Conservation (phyloP, 2,797 vertebrate species). For the Setipinna tenuifilis region DNA sequence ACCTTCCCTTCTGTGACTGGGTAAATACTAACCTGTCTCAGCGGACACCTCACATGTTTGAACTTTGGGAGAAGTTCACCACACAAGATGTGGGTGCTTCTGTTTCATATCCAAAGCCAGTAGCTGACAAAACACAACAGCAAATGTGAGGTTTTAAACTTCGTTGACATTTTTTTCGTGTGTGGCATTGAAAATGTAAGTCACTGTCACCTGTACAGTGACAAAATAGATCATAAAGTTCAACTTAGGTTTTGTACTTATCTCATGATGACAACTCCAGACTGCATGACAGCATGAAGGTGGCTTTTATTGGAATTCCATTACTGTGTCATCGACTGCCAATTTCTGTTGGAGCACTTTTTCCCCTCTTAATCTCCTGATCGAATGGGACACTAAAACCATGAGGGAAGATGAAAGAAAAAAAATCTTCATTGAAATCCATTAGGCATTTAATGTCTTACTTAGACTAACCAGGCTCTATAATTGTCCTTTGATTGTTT, state of each 20-base stretch:
- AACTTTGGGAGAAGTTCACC: not conserved
- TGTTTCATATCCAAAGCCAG: not conserved
- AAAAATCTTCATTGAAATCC: constrained; percentile 56
- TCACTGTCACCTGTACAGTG: not conserved
- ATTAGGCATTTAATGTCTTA: constrained; percentile 68
- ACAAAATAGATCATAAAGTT: not conserved
- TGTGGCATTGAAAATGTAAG: not conserved
- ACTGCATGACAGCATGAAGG: not conserved
- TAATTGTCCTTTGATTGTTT: constrained; percentile 74
- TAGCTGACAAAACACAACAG: not conserved
- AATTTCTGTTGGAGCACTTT: constrained; percentile 58
- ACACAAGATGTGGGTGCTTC: not conserved
- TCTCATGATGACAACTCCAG: not conserved
- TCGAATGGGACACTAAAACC: constrained; percentile 64
- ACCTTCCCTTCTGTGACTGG: not conserved
- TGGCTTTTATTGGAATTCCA: constrained; percentile 26
- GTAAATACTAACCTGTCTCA: constrained; percentile 15
- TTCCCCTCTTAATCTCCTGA: constrained; percentile 59
- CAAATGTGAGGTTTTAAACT: not conserved
- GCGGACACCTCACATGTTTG: not conserved
- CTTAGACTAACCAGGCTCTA: constrained; percentile 62
- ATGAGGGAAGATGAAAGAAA: constrained; percentile 44
- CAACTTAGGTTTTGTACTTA: not conserved
- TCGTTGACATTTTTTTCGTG: not conserved
- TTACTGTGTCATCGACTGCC: constrained; percentile 26